Evolutionary conservation across 2,797 vertebrate species (phyloP).

Genomic region (Urophycis tenuis): DNA sequence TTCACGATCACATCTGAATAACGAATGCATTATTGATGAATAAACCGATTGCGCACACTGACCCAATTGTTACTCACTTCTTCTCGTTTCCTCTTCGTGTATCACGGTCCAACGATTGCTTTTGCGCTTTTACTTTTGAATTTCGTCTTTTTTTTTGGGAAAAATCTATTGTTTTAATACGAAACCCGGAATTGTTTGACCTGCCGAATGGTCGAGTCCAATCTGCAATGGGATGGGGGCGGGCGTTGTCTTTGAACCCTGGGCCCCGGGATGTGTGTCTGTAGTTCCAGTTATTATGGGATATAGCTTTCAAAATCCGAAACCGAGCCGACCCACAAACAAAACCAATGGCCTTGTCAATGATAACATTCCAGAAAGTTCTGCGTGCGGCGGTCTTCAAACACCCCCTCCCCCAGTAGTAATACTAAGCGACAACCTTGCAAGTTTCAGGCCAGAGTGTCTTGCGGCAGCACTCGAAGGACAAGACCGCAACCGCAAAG

Average conservation of each 20-base stretch:
- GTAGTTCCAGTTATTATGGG: too few relatives aligned
- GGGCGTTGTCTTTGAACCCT: too few relatives aligned
- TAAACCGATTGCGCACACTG: constrained; percentile 39
- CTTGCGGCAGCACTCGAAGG: background rate
- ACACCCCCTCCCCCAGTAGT: background rate
- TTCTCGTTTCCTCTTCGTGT: constrained; percentile 31
- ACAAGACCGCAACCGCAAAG: background rate
- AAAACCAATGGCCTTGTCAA: background rate
- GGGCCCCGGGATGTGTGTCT: too few relatives aligned
- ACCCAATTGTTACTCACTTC: constrained; percentile 29
- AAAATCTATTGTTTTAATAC: too few relatives aligned
- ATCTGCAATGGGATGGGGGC: too few relatives aligned
- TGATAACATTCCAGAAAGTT: background rate
- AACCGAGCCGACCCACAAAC: too few relatives aligned
- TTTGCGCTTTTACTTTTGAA: background rate
- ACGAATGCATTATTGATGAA: constrained; percentile 16
- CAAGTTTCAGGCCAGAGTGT: background rate
- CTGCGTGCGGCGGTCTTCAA: background rate
- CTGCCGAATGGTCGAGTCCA: too few relatives aligned
- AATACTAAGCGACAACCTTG: background rate
- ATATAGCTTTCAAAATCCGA: too few relatives aligned
- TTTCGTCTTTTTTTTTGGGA: too few relatives aligned
- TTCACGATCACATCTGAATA: background rate
- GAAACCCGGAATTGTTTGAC: too few relatives aligned
- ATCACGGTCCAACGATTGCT: constrained; percentile 20